A percentile compares a stretch with the other conserved stretches of the same genome.
Conservation (phyloP, 2,797 vertebrate genomes). For the Prunella strophiata region DNA sequence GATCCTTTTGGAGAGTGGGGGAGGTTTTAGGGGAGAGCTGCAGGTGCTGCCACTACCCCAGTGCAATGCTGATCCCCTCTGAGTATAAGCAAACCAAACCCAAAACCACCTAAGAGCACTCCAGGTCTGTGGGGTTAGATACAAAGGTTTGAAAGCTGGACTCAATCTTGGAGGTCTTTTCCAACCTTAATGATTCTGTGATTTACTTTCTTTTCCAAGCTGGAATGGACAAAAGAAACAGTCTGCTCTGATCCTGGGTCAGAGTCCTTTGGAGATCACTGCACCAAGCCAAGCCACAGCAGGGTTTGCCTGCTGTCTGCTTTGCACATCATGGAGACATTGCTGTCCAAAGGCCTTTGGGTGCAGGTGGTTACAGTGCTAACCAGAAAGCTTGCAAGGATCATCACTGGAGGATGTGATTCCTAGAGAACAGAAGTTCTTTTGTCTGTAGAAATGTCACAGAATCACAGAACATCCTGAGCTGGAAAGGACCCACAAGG, state of each 20-base stretch:
- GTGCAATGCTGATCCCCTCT: rapidly evolving
- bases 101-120: neutral
- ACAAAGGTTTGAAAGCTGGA: neutral
- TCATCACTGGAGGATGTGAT: neutral
- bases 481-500: neutral
- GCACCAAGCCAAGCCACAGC: neutral
- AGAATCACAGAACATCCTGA: neutral
- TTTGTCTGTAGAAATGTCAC: neutral
- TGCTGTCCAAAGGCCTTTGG: neutral
- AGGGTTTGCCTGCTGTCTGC: neutral
- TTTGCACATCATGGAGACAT: neutral
- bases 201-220: neutral
- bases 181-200: neutral
- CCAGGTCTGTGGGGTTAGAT: neutral
- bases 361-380: neutral
- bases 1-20: no score
- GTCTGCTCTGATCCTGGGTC: neutral
- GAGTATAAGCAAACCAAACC: neutral
- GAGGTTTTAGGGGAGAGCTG: neutral
- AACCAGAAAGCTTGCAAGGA: neutral
- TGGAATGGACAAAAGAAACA: neutral
- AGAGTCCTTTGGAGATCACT: neutral
- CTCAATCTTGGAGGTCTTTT: neutral
- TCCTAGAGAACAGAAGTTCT: neutral
- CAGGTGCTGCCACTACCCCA: neutral